Evolutionary conservation across 2,797 vertebrate genomes (phyloP), one percentile per base, ranked within the genome.

Genomic region (Lutjanus argentimaculatus): DNA sequence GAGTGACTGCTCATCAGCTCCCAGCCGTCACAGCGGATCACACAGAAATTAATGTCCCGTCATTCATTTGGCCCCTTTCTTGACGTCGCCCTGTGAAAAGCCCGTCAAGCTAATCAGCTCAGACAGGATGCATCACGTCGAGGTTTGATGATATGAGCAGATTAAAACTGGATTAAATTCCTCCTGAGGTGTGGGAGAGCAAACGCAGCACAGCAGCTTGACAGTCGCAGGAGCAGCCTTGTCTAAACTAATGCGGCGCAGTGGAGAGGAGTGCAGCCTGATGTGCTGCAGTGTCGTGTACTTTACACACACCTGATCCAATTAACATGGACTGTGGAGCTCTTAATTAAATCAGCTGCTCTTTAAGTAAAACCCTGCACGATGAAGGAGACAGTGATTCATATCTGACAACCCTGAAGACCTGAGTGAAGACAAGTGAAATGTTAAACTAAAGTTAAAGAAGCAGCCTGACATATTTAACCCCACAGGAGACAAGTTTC

Each of bases 131-230:
- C 78, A 45, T 78, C 84, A 82, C 15, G 49, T 79, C 2, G 30
- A 77, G 58, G 68, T 85, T 89, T 76, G 89, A 91, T 81, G 83
- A 91, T 80, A 85, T 43, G 73, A 88, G 74, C 81, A 80, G 88
- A 91, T 89, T 89, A 81, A 84, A 85, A 80, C 22, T 36, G 83
- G 91, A 92, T 91, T 92, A 75, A 85, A 79, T 22, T 67, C 68
- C 69, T 85, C 80, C 69, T 43, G 73, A 78, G 88, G 84, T 83
- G 79, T 86, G 9, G 17, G 43, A 75, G 61, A 40, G 14, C 65
- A 71, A 77, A 79, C 36, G 36, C 59, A 8, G 51, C 55, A 43
- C 59, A 51, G 63, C 83, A 59, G 68, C 74, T 40, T 7, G 17
- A 7, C 76, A 21, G 66, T 51, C 72, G 22, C 69, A 48, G 72